A percentile compares a stretch with the other conserved stretches of the same genome.
These are phyloP conservation scores for Hypothenemus hampei DNA, from an alignment of 1,140 invertebrate species.

Conservation along the genomic window DNA sequence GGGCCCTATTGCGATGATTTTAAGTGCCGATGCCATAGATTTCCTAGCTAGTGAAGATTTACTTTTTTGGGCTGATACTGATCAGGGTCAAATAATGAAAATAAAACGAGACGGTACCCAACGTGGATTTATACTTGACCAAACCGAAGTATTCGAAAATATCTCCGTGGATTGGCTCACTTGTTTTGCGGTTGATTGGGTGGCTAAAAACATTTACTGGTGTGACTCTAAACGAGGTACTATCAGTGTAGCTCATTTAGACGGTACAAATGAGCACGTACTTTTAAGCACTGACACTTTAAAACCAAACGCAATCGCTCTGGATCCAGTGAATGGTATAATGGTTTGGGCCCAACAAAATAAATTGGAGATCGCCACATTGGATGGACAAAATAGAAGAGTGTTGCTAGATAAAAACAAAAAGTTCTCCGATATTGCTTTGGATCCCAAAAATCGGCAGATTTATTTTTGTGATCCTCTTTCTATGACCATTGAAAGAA, in stretches of 20 bases:
- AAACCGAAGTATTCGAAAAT: conserved; percentile 35
- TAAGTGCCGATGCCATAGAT: conserved; percentile 70
- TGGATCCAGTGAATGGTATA: conserved; percentile 59
- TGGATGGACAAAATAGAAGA: conserved; percentile 55
- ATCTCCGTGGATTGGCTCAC: conserved; percentile 63
- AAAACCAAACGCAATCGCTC: conserved; percentile 60
- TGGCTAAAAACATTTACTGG: conserved; percentile 86
- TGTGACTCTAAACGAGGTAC: conserved; percentile 79
- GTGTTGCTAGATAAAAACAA: conserved; percentile 51
- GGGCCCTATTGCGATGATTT: conserved; percentile 71
- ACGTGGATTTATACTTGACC: conserved; percentile 47
- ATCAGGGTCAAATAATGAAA: conserved; percentile 66
- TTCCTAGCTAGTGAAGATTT: conserved; percentile 66
- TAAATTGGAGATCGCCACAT: conserved; percentile 49
- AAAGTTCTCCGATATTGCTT: conserved; percentile 55
- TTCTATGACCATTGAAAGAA: conserved; percentile 78
- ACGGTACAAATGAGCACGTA: conserved; percentile 75
- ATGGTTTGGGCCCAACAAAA: conserved; percentile 58
- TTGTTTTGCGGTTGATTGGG: conserved; percentile 81
- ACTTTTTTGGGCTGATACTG: conserved; percentile 77
- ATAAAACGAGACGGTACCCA: conserved; percentile 67
- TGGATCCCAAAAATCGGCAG: conserved; percentile 48
- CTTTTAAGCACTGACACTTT: conserved; percentile 65
- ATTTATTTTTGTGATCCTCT: conserved; percentile 90
- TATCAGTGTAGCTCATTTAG: conserved; percentile 77